A percentile compares a stretch with the other conserved stretches of the same genome.
Evolutionary conservation across 2,797 vertebrate species (phyloP).

Genomic region (Rhynchotus rufescens): DNA sequence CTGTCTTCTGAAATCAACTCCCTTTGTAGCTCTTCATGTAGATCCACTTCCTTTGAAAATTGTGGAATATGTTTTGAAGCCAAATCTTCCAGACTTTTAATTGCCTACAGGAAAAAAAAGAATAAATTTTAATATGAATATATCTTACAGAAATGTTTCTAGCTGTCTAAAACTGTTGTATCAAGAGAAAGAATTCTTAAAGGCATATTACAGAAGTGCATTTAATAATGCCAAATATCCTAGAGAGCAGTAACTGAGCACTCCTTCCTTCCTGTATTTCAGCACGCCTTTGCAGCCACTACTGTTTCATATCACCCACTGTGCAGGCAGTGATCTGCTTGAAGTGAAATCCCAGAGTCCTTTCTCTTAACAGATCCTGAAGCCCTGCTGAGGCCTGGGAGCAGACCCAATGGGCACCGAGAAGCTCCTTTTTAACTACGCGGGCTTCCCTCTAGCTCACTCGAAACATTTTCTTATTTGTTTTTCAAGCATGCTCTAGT

Average conservation of each 20-base stretch:
- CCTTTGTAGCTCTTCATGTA: slow-evolving; percentile 50
- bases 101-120: slow-evolving; percentile 63
- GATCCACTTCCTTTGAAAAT: slow-evolving; percentile 27
- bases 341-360: background rate
- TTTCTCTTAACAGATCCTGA: background rate
- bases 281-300: background rate
- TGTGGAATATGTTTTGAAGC: slow-evolving; percentile 40
- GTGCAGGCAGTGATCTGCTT: background rate
- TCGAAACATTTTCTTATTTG: slow-evolving; percentile 28
- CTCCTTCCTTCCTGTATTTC: background rate
- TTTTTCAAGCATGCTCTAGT: background rate
- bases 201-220: background rate
- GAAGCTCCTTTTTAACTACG: slow-evolving; percentile 25
- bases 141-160: background rate
- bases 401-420: background rate
- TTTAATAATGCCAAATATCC: background rate
- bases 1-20: slow-evolving; percentile 26
- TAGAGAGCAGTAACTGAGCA: background rate
- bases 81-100: slow-evolving; percentile 42
- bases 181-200: background rate
- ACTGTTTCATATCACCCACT: background rate
- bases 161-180: background rate
- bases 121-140: slow-evolving; percentile 56
- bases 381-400: background rate
- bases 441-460: background rate